Evolutionary conservation across 2,113 vertebrate genomes (phyloP).

Genomic region (Brachionichthys hirsutus): DNA sequence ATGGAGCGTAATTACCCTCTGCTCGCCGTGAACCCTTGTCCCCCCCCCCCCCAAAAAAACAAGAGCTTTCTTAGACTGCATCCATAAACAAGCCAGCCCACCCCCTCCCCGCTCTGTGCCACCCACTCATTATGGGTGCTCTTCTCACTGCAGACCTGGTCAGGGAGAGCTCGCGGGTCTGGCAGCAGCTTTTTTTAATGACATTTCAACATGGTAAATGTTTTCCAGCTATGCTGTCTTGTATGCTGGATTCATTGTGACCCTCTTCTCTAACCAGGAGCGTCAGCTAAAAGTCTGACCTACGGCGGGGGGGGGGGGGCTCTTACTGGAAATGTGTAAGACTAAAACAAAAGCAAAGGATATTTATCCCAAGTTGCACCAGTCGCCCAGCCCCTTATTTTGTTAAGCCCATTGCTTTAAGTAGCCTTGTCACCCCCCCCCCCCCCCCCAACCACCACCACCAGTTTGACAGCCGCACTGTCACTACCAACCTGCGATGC

Average conservation of each 20-base stretch:
- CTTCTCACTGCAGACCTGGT: conserved; percentile 53
- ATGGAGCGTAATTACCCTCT: conserved; percentile 73
- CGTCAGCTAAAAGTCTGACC: conserved; percentile 55
- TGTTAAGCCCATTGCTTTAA: conserved; percentile 59
- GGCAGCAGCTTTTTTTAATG: conserved; percentile 71
- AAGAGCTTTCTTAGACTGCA: conserved; percentile 56
- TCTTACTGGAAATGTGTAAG: conserved; percentile 33
- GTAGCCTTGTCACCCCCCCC: conserved; percentile 62
- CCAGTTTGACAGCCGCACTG: conserved; percentile 58
- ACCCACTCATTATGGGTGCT: conserved; percentile 64
- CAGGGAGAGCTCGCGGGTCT: conserved; percentile 51
- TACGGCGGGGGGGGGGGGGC: conserved; percentile 27
- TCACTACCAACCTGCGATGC: conserved; percentile 62
- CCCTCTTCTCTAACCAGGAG: conserved; percentile 52
- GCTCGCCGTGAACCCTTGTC: conserved; percentile 57
- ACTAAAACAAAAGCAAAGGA: conserved; percentile 51
- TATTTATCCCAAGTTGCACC: conserved; percentile 50
- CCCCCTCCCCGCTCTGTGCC: conserved; percentile 17
- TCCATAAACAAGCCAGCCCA: conserved; percentile 66
- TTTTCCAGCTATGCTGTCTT: conserved; percentile 60
- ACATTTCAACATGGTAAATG: conserved; percentile 65
- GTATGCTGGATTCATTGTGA: conserved; percentile 51
- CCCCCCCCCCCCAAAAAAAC: conserved; percentile 35
- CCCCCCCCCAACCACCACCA: conserved; percentile 1
- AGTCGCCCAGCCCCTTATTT: conserved; percentile 47